These are phyloP conservation scores for Chirona hameri DNA, from an alignment of 2,888 invertebrate species.

Conservation along the genomic window DNA sequence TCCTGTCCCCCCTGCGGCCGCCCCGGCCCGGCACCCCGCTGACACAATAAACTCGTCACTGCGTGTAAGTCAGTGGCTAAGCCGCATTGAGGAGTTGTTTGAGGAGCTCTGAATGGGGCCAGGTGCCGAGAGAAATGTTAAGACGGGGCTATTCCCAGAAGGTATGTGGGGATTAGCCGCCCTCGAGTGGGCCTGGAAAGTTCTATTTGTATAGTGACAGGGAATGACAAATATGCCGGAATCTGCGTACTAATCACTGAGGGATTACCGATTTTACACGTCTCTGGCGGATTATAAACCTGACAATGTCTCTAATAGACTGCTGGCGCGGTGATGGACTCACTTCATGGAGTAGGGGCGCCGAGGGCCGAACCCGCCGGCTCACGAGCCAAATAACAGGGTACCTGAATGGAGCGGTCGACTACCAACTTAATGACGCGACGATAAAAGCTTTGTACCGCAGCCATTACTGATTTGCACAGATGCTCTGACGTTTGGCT, in stretches of 20 bases:
- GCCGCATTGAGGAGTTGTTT: background rate
- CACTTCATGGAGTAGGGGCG: background rate
- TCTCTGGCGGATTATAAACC: background rate
- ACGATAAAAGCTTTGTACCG: background rate
- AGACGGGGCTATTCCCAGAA: background rate
- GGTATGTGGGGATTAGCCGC: slow-evolving; percentile 5
- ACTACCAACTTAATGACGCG: background rate
- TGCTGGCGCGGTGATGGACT: background rate
- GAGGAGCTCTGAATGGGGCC: background rate
- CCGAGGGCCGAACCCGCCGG: too few relatives aligned
- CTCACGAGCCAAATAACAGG: background rate
- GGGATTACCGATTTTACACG: background rate
- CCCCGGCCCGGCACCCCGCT: background rate
- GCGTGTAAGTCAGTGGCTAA: background rate
- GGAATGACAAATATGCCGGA: slow-evolving; percentile 24
- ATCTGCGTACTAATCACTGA: background rate
- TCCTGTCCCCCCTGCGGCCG: background rate
- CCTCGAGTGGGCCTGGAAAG: background rate
- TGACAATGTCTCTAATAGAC: slow-evolving; percentile 12
- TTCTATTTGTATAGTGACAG: slow-evolving; percentile 26
- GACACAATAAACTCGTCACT: background rate
- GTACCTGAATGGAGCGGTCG: background rate
- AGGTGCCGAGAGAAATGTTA: background rate
- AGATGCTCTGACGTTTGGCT: background rate
- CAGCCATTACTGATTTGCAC: background rate